Evolutionary conservation across 2,797 vertebrate species (phyloP), one percentile per base, ranked within the genome.

Genomic region (Sternotherus odoratus): DNA sequence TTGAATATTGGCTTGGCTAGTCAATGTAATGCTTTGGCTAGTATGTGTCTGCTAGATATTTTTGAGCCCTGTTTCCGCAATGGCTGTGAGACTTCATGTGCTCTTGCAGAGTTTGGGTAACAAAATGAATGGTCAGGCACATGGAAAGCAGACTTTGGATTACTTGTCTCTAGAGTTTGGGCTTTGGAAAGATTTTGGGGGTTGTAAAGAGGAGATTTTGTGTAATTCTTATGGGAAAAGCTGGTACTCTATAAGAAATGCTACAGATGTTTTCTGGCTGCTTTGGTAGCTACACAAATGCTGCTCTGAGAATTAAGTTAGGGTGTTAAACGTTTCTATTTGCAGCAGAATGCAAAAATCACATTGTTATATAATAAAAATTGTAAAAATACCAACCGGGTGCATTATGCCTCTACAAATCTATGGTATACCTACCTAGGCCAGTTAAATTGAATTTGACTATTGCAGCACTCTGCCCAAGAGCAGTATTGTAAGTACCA

Each of bases 271-370:
- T 88, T 91, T 92, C 26, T 83, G 60, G 10, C 49, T n/a, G 28
- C 51, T 26, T 75, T 79, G 79, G 82, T 90, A 77, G 43, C 50
- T 88, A 78, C 80, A 56, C 88, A 93, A 93, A 80, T 88, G 92
- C 94, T 93, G 87, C 90, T 92, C 90, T 95, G 66, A 93, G 94
- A 78, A 77, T 77, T 8, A 89, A 83, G 79, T 11, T 87, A 94
- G 90, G 89, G 91, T 82, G 86, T 95, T 94, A 95, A 96, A 92
- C 74, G 53, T 94, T 95, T 89, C 92, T 97, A 94, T 93, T 90
- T 89, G 63, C 43, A 75, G 81, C 81, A 84, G 77, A 91, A 83
- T 85, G 79, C 75, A 90, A 93, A 43, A 95, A 82, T 82, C 79
- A 79, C 57, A 36, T 36, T 88, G 28, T 66, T 91, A 94, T 72